Evolutionary conservation across 2,888 invertebrate genomes (phyloP), one percentile per base, ranked within the genome.

Genomic region (Lathronympha strigana): DNA sequence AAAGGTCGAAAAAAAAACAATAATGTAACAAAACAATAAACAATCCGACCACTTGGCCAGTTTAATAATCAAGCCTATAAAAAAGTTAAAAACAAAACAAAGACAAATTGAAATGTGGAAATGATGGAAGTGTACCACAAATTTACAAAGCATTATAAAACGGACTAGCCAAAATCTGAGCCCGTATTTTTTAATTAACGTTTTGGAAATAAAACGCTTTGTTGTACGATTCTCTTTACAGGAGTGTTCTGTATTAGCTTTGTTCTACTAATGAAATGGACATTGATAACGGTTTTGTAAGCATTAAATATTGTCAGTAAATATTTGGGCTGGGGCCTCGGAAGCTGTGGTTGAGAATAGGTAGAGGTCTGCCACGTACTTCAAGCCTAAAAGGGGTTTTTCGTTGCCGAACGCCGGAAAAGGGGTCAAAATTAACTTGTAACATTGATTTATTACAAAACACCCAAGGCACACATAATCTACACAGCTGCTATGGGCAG

Each of bases 171-270:
- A 70, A 70, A 73, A 71, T 70, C 68, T 70, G 68, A 67, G 67
- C 64, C 62, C 63, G 28, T 38, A 47, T 43, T 72, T 83, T 82
- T 81, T 83, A 84, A 83, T 84, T 84, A 86, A 80, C 80, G 77
- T 82, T 84, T 81, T 40, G 1, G 21, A 53, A 49, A 51, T 40
- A 63, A 63, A 63, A 38, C 31, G 23, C 63, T 63, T 57, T 57
- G 57, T 50, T 50, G 13, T 17, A 15, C 19, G 21, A 63, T 55
- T 55, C 38, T 55, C 72, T 75, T 71, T 45, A 62, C 71, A 49
- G 58, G 36, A 53, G 63, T 58, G 61, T 60, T 54, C 21, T 33
- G 36, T 49, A 49, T 62, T 53, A 50, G 63, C 57, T 63, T 57
- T 57, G 63, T 63, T 63, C 31, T 40, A 40, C 31, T 49, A 63